phyloP scores from a whole-genome alignment of 2,888 invertebrate species.

The Coenonympha arcania region DNA sequence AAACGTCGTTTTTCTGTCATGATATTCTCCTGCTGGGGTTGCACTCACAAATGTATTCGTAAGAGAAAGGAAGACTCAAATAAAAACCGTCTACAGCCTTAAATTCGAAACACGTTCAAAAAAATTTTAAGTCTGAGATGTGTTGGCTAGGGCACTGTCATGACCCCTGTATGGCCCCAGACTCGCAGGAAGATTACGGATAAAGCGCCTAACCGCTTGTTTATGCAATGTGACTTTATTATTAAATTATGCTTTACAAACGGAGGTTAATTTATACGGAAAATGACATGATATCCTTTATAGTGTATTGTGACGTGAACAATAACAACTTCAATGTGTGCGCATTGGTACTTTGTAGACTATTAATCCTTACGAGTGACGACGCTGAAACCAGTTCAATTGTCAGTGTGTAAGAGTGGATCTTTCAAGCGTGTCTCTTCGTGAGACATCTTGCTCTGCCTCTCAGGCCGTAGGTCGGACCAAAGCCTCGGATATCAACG shows the following conservation, averaged over 20 bases:
- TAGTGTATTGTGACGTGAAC: conserved; percentile 16
- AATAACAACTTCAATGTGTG: not conserved
- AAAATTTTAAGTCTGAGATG: too few relatives aligned
- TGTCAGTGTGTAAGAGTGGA: too few relatives aligned
- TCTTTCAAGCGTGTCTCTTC: conserved; percentile 3
- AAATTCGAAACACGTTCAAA: too few relatives aligned
- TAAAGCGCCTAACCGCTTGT: not conserved
- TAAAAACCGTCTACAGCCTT: too few relatives aligned
- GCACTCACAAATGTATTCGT: too few relatives aligned
- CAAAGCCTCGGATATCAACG: conserved; percentile 39
- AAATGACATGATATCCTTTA: conserved; percentile 16
- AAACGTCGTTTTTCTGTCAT: too few relatives aligned
- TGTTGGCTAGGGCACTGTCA: too few relatives aligned
- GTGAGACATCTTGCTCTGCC: conserved; percentile 20
- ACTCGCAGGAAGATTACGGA: not conserved
- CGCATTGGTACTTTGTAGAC: too few relatives aligned
- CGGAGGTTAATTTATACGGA: conserved; percentile 35
- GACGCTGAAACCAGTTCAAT: not conserved
- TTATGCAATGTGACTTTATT: not conserved
- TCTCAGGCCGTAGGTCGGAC: conserved; percentile 39
- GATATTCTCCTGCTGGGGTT: too few relatives aligned
- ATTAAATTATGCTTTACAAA: conserved; percentile 24
- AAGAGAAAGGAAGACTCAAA: too few relatives aligned
- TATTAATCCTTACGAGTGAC: too few relatives aligned
- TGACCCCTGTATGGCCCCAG: not conserved